A percentile compares a stretch with the other conserved stretches of the same genome.
Conservation (phyloP, 2,888 invertebrate species). For the Limnephilus marmoratus region DNA sequence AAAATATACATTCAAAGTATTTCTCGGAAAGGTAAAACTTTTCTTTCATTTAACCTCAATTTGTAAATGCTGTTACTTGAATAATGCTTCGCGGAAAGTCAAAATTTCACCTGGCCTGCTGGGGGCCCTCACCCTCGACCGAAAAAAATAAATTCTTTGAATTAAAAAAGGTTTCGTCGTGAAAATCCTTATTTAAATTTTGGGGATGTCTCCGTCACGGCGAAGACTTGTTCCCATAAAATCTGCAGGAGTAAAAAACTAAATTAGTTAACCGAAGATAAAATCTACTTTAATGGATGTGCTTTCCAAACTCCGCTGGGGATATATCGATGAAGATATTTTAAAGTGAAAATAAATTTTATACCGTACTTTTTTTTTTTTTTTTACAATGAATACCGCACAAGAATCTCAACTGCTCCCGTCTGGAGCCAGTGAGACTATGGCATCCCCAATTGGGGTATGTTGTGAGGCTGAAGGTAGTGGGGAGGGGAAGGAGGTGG, state of each 20-base stretch:
- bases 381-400: too few species aligned
- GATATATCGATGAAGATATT: not conserved
- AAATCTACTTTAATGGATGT: not conserved
- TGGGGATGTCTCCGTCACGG: not conserved
- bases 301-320: not conserved
- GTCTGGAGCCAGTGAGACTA: too few species aligned
- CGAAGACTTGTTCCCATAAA: not conserved
- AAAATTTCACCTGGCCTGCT: not conserved
- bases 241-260: not conserved
- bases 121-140: not conserved
- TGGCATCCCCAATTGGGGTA: too few species aligned
- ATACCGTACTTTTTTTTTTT: not conserved
- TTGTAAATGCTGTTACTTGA: slow-evolving; percentile 9
- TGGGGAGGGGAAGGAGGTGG: too few species aligned
- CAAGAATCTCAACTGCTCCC: too few species aligned
- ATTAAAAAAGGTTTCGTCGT: not conserved
- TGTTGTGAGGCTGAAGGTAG: too few species aligned
- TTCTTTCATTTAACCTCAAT: slow-evolving; percentile 15
- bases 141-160: slow-evolving; percentile 6
- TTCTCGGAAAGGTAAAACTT: not conserved
- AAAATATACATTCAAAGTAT: not conserved
- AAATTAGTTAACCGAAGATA: not conserved
- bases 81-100: not conserved
- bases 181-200: not conserved
- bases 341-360: not conserved